A percentile compares a stretch with the other conserved stretches of the same genome.
These are phyloP conservation scores for Eupsittula cactorum DNA, from an alignment of 2,113 vertebrate genomes.

Conservation along the genomic window DNA sequence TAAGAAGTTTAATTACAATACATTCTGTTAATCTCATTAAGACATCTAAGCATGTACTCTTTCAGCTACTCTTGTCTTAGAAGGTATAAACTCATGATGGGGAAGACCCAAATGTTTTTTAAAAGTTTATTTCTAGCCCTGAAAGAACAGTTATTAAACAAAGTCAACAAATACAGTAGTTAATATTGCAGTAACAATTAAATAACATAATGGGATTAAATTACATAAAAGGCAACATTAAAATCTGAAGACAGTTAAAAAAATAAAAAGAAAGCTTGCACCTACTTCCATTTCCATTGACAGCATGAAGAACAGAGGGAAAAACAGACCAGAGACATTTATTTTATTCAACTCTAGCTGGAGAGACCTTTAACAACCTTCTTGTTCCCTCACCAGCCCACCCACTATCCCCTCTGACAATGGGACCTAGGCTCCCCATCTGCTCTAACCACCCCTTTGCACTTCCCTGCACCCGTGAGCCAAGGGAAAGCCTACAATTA, in stretches of 20 bases:
- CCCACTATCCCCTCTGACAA: not conserved
- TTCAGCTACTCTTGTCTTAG: not conserved
- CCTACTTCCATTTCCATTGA: constrained; percentile 69
- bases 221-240: constrained; percentile 76
- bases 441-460: not conserved
- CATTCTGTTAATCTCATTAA: not conserved
- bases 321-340: constrained; percentile 33
- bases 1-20: not conserved
- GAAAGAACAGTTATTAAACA: constrained; percentile 80
- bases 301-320: not conserved
- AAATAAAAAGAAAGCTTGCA: constrained; percentile 71
- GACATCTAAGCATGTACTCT: not conserved
- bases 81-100: constrained; percentile 16
- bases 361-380: not conserved
- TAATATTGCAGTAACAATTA: constrained; percentile 81
- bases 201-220: constrained; percentile 80
- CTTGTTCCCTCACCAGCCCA: not conserved
- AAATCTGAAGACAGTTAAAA: constrained; percentile 75
- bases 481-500: not conserved
- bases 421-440: not conserved
- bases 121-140: constrained; percentile 83
- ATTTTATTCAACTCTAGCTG: constrained; percentile 36
- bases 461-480: not conserved
- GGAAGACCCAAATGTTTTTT: constrained; percentile 50
- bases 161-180: constrained; percentile 82